Conservation (phyloP, 2,888 invertebrate species). For the Danaus chrysippus region DNA sequence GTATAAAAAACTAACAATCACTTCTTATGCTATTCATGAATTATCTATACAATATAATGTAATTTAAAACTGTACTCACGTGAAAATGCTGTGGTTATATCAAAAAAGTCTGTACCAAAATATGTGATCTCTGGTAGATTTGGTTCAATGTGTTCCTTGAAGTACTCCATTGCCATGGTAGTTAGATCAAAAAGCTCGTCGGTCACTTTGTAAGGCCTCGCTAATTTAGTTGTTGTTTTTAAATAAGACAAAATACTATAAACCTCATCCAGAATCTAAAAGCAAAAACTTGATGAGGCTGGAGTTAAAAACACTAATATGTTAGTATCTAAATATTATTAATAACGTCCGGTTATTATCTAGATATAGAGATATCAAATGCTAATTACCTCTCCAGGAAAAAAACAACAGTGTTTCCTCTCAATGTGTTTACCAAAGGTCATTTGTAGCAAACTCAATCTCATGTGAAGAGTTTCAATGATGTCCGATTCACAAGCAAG, state of each 20-base stretch:
- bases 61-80: constrained; percentile 68
- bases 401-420: constrained; percentile 95
- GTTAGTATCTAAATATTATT: not conserved
- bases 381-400: constrained; percentile 89
- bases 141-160: constrained; percentile 95
- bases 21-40: not conserved
- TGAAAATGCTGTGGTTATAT: constrained; percentile 84
- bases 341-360: not conserved
- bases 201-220: constrained; percentile 94
- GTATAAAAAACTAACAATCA: not conserved
- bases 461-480: constrained; percentile 95
- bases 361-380: constrained; percentile 10
- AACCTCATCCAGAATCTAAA: constrained; percentile 93
- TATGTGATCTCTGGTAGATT: constrained; percentile 92
- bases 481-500: constrained; percentile 95
- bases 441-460: constrained; percentile 94
- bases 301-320: no score
- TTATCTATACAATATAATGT: not conserved
- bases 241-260: constrained; percentile 91
- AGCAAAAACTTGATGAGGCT: constrained; percentile 13
- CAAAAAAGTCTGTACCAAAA: constrained; percentile 91
- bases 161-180: constrained; percentile 99
- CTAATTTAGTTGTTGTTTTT: constrained; percentile 88
- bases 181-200: constrained; percentile 96
- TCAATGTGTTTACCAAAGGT: constrained; percentile 97